These are phyloP conservation scores for Charina bottae DNA, from an alignment of 2,113 vertebrate species.

Conservation along the genomic window DNA sequence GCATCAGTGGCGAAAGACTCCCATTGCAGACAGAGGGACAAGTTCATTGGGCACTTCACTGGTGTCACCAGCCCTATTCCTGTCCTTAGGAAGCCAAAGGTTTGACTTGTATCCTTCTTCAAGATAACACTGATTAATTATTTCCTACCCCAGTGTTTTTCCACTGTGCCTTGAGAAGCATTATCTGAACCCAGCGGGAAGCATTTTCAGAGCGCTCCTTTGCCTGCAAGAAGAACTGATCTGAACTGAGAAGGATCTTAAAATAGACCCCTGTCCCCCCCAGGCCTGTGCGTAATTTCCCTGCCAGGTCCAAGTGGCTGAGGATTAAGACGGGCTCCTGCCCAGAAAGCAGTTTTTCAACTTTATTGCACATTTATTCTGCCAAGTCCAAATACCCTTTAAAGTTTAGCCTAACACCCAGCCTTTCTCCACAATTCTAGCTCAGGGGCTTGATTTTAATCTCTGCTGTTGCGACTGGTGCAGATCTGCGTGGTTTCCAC, in stretches of 20 bases:
- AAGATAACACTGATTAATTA: constrained; percentile 43
- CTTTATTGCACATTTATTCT: constrained; percentile 29
- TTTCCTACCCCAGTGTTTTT: constrained; percentile 36
- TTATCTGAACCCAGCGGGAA: not conserved
- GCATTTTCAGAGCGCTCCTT: not conserved
- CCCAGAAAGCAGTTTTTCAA: constrained; percentile 43
- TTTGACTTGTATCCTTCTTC: not conserved
- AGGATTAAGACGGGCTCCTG: not conserved
- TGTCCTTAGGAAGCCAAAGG: constrained; percentile 41
- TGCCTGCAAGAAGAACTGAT: rapidly evolving
- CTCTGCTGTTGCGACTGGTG: constrained; percentile 44
- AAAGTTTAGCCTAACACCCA: not conserved
- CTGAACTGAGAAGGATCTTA: not conserved
- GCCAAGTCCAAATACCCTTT: constrained; percentile 21
- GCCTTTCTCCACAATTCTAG: not conserved
- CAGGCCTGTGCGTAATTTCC: rapidly evolving
- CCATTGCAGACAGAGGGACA: not conserved
- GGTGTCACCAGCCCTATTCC: not conserved
- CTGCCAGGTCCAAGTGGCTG: not conserved
- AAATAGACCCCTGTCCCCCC: constrained; percentile 8
- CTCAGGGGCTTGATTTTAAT: constrained; percentile 39
- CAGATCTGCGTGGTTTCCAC: not conserved
- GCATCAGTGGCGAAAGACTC: not conserved
- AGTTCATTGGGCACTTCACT: not conserved
- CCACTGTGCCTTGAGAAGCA: constrained; percentile 44